Percentiles rank a stretch among this genome's conserved stretches.
Conservation (phyloP, 2,888 invertebrate genomes). For the Nebria brevicollis region DNA sequence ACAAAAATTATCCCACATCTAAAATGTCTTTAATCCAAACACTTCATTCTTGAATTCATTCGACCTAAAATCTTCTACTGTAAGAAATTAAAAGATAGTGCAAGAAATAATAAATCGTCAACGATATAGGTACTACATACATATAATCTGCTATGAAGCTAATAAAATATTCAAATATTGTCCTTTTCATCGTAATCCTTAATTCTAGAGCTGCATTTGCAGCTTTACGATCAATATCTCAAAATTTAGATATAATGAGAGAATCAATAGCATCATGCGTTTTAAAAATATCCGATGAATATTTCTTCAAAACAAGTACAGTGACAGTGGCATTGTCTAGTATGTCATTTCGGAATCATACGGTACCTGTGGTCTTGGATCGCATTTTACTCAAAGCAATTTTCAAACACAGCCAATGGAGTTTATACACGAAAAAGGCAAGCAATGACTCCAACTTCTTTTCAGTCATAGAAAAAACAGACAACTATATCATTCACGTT, state of each 20-base stretch:
- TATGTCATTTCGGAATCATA: neutral
- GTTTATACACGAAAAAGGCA: constrained; percentile 17
- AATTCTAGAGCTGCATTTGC: neutral
- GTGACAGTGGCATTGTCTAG: constrained; percentile 3
- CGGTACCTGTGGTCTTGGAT: constrained; percentile 11
- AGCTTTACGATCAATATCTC: neutral
- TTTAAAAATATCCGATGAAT: constrained; percentile 13
- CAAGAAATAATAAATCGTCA: too few relatives aligned
- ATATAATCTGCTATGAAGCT: too few relatives aligned
- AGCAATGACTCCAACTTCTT: constrained; percentile 5
- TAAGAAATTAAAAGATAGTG: too few relatives aligned
- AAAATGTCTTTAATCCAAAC: too few relatives aligned
- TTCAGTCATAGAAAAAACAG: constrained; percentile 17
- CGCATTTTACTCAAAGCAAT: constrained; percentile 5
- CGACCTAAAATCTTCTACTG: too few relatives aligned
- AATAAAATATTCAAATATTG: neutral
- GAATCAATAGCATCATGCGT: constrained; percentile 19
- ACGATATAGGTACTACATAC: too few relatives aligned
- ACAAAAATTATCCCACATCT: too few relatives aligned
- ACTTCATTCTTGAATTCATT: too few relatives aligned
- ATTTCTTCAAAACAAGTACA: constrained; percentile 19
- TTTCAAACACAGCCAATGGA: constrained; percentile 20
- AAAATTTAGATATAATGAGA: constrained; percentile 14
- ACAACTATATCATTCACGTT: constrained; percentile 25
- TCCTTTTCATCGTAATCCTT: constrained; percentile 9